A percentile compares a stretch with the other conserved stretches of the same genome.
These are phyloP conservation scores for Aplocera efformata DNA, from an alignment of 2,888 invertebrate species.

Conservation along the genomic window DNA sequence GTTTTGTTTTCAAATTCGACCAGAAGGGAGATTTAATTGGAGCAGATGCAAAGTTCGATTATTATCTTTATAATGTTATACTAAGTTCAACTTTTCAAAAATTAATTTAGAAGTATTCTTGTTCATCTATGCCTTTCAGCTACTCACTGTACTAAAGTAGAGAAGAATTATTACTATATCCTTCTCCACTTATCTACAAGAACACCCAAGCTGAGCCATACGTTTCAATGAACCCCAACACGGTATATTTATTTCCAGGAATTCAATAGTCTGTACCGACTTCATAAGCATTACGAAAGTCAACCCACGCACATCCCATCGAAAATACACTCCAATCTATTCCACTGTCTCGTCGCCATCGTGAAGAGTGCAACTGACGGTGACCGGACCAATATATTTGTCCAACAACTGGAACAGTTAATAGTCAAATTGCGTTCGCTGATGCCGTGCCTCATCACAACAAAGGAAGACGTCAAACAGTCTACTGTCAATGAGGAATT, in stretches of 20 bases:
- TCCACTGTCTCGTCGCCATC: constrained; percentile 64
- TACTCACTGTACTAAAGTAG: too few relatives aligned
- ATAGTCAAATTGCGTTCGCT: constrained; percentile 58
- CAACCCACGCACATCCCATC: constrained; percentile 65
- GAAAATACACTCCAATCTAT: constrained; percentile 61
- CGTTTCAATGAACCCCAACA: too few relatives aligned
- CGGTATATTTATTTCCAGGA: constrained; percentile 43
- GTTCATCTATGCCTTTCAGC: too few relatives aligned
- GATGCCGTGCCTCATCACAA: constrained; percentile 59
- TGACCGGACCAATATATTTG: constrained; percentile 56
- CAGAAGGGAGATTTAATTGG: background rate
- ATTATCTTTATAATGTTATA: too few relatives aligned
- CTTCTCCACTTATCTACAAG: too few relatives aligned
- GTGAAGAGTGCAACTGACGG: constrained; percentile 54
- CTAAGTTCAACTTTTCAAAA: too few relatives aligned
- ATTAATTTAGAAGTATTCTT: too few relatives aligned
- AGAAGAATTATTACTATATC: too few relatives aligned
- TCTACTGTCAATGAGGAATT: constrained; percentile 64
- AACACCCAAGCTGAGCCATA: too few relatives aligned
- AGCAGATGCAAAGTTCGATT: too few relatives aligned
- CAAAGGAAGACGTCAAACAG: constrained; percentile 41
- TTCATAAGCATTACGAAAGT: constrained; percentile 66
- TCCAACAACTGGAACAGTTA: constrained; percentile 63
- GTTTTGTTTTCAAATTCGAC: constrained; percentile 21
- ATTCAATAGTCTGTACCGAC: constrained; percentile 60